Evolutionary conservation across 2,888 invertebrate species (phyloP).

Genomic region (Monoplex corrugatus): DNA sequence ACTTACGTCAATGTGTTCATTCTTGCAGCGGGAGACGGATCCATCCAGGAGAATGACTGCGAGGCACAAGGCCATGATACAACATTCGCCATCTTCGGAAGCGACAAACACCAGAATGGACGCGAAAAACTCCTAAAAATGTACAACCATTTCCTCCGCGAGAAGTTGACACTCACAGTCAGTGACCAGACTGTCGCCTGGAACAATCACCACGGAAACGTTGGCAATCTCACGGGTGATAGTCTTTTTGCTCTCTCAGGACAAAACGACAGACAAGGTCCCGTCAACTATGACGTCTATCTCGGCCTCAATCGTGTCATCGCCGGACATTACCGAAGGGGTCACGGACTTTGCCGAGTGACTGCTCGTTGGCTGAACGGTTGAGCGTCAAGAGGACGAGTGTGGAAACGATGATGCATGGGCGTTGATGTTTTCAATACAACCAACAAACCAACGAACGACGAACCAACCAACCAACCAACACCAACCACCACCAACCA

Average conservation of each 20-base stretch:
- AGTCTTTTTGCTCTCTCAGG: slow-evolving; percentile 54
- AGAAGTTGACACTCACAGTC: slow-evolving; percentile 51
- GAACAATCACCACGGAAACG: slow-evolving; percentile 47
- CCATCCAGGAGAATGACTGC: slow-evolving; percentile 54
- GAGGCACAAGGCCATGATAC: slow-evolving; percentile 52
- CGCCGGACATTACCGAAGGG: slow-evolving; percentile 52
- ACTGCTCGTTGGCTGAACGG: slow-evolving; percentile 50
- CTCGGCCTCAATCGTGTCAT: slow-evolving; percentile 53
- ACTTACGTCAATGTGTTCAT: too few species aligned
- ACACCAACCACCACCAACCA: too few species aligned
- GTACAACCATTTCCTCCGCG: slow-evolving; percentile 37
- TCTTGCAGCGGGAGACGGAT: slow-evolving; percentile 54
- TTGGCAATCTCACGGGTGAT: slow-evolving; percentile 3
- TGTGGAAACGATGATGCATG: background rate
- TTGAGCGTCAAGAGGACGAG: background rate
- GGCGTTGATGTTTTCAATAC: too few species aligned
- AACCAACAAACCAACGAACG: too few species aligned
- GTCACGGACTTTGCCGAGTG: slow-evolving; percentile 53
- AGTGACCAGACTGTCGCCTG: slow-evolving; percentile 49
- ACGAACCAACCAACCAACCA: too few species aligned
- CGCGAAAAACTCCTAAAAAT: slow-evolving; percentile 50
- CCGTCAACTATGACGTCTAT: slow-evolving; percentile 52
- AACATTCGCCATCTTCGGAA: slow-evolving; percentile 46
- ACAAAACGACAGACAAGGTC: slow-evolving; percentile 51
- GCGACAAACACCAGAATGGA: slow-evolving; percentile 50